Conservation (phyloP, 1,140 invertebrate genomes). For the Melanaphis sacchari region DNA sequence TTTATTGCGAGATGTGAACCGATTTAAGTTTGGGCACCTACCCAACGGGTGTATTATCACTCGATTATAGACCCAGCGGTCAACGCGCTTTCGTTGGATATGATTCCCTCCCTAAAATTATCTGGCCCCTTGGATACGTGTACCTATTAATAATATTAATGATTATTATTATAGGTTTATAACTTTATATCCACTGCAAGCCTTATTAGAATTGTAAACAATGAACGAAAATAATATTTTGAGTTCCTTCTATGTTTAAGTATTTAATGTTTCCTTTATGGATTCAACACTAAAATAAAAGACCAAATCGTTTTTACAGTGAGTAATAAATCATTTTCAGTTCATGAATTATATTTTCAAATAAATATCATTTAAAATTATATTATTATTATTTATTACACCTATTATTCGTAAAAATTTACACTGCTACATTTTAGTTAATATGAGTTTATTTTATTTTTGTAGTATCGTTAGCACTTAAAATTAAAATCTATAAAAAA, state of each 20-base stretch:
- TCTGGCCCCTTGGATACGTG: conserved; percentile 22
- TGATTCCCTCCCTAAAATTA: not conserved
- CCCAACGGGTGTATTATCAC: conserved; percentile 50
- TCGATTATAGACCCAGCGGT: conserved; percentile 38
- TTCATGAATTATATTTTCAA: not conserved
- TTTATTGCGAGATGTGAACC: conserved; percentile 31
- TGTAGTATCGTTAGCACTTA: not conserved
- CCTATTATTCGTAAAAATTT: not conserved
- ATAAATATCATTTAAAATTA: conserved; percentile 16
- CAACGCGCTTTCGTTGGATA: conserved; percentile 4
- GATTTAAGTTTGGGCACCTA: conserved; percentile 44
- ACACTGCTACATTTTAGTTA: not conserved
- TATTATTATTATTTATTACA: conserved; percentile 3
- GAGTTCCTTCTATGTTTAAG: not conserved
- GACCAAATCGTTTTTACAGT: not conserved
- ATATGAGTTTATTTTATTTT: not conserved
- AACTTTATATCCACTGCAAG: not conserved
- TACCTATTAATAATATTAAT: conserved; percentile 34
- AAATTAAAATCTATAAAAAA: not conserved
- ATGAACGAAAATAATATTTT: not conserved
- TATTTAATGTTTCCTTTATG: not conserved
- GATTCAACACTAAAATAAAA: not conserved
- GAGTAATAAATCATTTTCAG: not conserved
- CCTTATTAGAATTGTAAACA: not conserved
- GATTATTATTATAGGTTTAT: conserved; percentile 31